phyloP scores from a whole-genome alignment of 2,113 vertebrate genomes.

The Carettochelys insculpta region DNA sequence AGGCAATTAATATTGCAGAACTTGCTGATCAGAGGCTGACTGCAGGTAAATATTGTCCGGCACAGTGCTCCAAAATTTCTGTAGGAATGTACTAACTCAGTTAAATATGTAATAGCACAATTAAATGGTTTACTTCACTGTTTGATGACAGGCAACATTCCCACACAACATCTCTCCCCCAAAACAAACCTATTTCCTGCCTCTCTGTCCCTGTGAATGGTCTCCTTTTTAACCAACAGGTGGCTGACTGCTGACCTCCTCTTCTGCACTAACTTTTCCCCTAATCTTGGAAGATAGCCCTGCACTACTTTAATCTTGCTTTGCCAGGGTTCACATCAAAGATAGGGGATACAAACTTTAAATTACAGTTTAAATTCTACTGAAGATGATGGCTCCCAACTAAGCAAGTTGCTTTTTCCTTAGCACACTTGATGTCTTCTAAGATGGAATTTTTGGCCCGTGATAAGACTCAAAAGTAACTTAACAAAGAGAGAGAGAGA shows the following conservation, averaged over 20 bases:
- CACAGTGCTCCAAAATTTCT: neutral
- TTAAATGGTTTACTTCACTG: neutral
- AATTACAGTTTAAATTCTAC: neutral
- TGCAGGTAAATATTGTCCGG: neutral
- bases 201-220: neutral
- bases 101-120: neutral
- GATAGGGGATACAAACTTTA: neutral
- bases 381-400: neutral
- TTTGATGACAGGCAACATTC: neutral
- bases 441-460: neutral
- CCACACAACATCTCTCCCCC: neutral
- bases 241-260: neutral
- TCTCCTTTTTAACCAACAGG: neutral
- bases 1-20: neutral
- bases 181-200: neutral
- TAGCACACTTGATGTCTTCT: neutral
- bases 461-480: fast-evolving
- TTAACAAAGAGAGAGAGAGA: too few species aligned
- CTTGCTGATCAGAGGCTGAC: neutral
- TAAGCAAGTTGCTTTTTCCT: neutral
- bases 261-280: neutral
- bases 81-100: neutral
- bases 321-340: neutral
- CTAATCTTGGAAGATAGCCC: neutral
- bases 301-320: neutral